Evolutionary conservation across 2,888 invertebrate genomes (phyloP).

Genomic region (Halictus quadricinctus): DNA sequence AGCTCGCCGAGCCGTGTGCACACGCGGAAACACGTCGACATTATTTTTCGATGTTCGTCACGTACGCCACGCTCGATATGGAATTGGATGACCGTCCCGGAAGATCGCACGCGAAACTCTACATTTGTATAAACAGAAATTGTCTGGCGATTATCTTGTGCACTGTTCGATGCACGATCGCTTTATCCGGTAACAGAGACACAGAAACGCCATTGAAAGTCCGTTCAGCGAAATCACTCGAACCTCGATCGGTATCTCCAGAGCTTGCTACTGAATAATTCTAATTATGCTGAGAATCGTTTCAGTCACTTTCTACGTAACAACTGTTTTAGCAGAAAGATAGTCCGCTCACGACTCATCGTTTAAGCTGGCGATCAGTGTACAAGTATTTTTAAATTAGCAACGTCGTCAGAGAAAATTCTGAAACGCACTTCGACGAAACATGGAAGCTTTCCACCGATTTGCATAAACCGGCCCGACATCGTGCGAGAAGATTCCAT

Average conservation of each 20-base stretch:
- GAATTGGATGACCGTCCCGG: background rate
- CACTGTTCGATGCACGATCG: background rate
- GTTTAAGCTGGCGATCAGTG: background rate
- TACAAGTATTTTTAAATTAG: background rate
- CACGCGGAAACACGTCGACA: conserved; percentile 7
- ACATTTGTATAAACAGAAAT: background rate
- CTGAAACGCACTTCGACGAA: background rate
- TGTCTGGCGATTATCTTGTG: background rate
- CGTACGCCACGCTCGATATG: conserved; percentile 5
- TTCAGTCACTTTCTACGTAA: too few relatives aligned
- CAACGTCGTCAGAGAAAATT: background rate
- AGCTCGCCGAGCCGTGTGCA: conserved; percentile 14
- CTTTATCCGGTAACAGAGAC: background rate
- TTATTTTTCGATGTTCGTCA: conserved; percentile 1
- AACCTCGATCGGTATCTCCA: background rate
- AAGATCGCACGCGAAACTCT: background rate
- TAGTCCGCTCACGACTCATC: background rate
- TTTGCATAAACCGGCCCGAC: background rate
- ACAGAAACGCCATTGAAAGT: background rate
- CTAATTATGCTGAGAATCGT: background rate
- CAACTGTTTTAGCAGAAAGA: background rate
- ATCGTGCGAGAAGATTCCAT: background rate
- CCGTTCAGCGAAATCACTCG: background rate
- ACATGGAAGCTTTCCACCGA: background rate
- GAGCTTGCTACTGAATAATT: background rate